Evolutionary conservation across 2,797 vertebrate genomes (phyloP), one percentile per base, ranked within the genome.

Genomic region (Apogon hyalosoma): DNA sequence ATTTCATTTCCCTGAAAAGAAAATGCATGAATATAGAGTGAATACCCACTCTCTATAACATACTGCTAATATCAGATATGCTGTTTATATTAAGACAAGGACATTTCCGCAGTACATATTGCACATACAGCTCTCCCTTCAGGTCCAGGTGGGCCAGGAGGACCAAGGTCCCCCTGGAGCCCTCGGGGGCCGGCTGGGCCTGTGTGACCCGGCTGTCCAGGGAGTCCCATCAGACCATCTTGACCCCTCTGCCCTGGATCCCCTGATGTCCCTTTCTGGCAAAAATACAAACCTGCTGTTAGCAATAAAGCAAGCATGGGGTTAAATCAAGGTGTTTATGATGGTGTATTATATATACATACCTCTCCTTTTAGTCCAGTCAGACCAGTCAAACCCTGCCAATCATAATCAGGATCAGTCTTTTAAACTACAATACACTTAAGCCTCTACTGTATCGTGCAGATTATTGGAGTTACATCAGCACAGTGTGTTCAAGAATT

Each of bases 251-350:
- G 77, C 31, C 97, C 98, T 11, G 85, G 77, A 75, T 97, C 96
- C 83, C 98, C 98, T 88, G 94, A 80, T 90, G 95, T 94, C 90
- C 98, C 98, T 94, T 94, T 96, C 98, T 99, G 73, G 88, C 83
- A 92, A 83, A 75, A 87, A 91, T 62, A 93, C 69, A 85, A 89
- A 48, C 69, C 52, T 64, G 75, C 28, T 67, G 63, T 93, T 73
- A 90, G 71, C 64, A 58, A 74, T 38, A 58, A 51, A 80, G 65
- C 14, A 47, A 3, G 9, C 40, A 12, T 19, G 12, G 63, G 2
- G 3, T 14, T 21, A 18, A 12, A 36, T 24, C 2, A 40, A 54
- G 6, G 1, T 48, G 36, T 12, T n/a, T 1, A 61, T 7, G 55
- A 51, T 55, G 51, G 78, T 63, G 38, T 49, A 47, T 43, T 73